Conservation (phyloP, 2,888 invertebrate genomes). For the Chaetogeoica ovagalla region DNA sequence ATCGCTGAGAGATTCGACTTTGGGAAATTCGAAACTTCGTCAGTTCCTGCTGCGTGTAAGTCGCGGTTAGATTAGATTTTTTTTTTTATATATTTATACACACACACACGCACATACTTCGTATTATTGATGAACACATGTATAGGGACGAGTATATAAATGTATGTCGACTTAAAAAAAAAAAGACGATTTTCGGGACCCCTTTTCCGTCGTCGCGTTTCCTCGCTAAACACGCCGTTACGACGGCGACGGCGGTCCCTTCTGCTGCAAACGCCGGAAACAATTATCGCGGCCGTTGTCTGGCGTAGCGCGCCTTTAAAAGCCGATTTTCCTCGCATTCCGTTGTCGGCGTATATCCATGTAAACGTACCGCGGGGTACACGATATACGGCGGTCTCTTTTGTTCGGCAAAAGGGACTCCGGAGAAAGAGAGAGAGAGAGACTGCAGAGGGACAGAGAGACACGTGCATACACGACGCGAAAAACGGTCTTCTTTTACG, state of each 20-base stretch:
- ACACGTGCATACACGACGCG: too few species aligned
- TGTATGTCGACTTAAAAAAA: not conserved
- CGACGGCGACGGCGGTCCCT: not conserved
- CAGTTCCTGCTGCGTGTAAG: too few species aligned
- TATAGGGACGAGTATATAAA: not conserved
- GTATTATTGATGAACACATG: not conserved
- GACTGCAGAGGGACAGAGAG: too few species aligned
- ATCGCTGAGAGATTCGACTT: too few species aligned
- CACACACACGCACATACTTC: not conserved
- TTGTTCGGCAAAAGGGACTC: slow-evolving; percentile 15
- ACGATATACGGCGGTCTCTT: slow-evolving; percentile 17
- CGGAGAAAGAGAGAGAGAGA: too few species aligned
- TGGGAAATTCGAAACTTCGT: too few species aligned
- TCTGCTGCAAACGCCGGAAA: slow-evolving; percentile 35
- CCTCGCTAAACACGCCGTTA: not conserved
- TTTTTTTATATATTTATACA: too few species aligned
- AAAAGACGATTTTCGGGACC: too few species aligned
- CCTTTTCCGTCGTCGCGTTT: too few species aligned
- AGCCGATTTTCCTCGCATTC: slow-evolving; percentile 1
- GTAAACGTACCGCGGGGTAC: too few species aligned
- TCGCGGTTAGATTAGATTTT: too few species aligned
- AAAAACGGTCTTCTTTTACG: too few species aligned
- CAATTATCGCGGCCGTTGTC: slow-evolving; percentile 51
- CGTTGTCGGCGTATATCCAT: not conserved
- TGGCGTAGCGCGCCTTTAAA: slow-evolving; percentile 34